Evolutionary conservation across 1,140 invertebrate genomes (phyloP), one percentile per base, ranked within the genome.

Genomic region (Caerostris darwini): DNA sequence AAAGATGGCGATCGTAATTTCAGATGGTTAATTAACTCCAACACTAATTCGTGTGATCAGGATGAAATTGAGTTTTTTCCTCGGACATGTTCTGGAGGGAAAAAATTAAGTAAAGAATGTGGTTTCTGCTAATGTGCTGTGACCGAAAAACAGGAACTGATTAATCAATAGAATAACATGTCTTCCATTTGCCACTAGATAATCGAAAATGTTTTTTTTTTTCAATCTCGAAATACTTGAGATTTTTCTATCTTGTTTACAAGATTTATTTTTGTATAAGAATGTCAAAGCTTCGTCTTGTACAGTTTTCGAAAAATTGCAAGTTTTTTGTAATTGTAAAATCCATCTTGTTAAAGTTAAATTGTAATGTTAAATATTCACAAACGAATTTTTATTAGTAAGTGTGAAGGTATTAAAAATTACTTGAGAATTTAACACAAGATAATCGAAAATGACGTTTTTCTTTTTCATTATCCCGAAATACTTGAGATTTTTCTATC

Each of bases 11-110:
- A 50, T 77, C 19, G 34, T 50, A 77, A 50, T 77, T 77, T 77
- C 50, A 53, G 71, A 77, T 77, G 71, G 71, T 77, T 77, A 77
- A 77, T 77, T 77, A 77, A 50, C 71, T 14, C 4, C 50, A 5
- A 77, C 71, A 77, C 71, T 77, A 77, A 77, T 77, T 77, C 34
- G 71, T 77, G 71, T 77, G 34, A 77, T 77, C 71, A 50, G 71
- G 19, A 77, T 7, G 34, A 53, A 50, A 50, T 77, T 34, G 71
- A 7, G 2, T 77, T 77, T 77, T 77, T 77, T n/a, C n/a, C 34
- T 53, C 5, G 53, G 12, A 12, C 71, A 50, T 50, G 3, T 50
- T 53, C 71, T 50, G 34, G 34, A 77, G 34, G 34, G 53, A 71
- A 77, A 77, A 77, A 77, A 77, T 77, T 77, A 77, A 77, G 50